Conservation (phyloP, 2,797 vertebrate species). For the Thamnophis elegans region DNA sequence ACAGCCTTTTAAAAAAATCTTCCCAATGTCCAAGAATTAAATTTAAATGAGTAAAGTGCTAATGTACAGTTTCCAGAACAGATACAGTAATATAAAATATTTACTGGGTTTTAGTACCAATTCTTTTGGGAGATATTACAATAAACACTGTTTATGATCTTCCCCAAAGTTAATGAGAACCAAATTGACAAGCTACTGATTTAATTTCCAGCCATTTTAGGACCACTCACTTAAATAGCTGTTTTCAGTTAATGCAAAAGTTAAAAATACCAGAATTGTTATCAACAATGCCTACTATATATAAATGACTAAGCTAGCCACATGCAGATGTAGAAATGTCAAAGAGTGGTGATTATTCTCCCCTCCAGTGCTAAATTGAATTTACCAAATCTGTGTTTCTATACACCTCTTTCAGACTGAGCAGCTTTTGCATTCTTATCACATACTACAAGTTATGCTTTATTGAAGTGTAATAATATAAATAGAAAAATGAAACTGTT, state of each 20-base stretch:
- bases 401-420: not conserved
- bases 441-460: not conserved
- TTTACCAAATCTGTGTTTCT: not conserved
- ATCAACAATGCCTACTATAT: not conserved
- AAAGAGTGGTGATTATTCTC: not conserved
- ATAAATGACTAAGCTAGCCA: not conserved
- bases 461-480: not conserved
- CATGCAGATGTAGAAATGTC: not conserved
- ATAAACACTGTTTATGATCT: slow-evolving; percentile 30
- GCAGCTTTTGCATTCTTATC: not conserved
- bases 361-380: not conserved
- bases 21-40: slow-evolving; percentile 30
- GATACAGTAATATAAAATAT: slow-evolving; percentile 31
- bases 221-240: slow-evolving; percentile 7
- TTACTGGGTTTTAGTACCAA: slow-evolving; percentile 39
- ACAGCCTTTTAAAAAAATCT: not conserved
- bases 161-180: slow-evolving; percentile 46
- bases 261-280: slow-evolving; percentile 24
- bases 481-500: not conserved
- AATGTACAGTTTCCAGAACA: slow-evolving; percentile 33
- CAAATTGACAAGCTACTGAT: slow-evolving; percentile 46
- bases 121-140: slow-evolving; percentile 41
- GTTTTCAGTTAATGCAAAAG: slow-evolving; percentile 42
- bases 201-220: slow-evolving; percentile 41
- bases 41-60: slow-evolving; percentile 27